Evolutionary conservation across 2,888 invertebrate species (phyloP), one percentile per base, ranked within the genome.

Genomic region (Drosophila yooni): DNA sequence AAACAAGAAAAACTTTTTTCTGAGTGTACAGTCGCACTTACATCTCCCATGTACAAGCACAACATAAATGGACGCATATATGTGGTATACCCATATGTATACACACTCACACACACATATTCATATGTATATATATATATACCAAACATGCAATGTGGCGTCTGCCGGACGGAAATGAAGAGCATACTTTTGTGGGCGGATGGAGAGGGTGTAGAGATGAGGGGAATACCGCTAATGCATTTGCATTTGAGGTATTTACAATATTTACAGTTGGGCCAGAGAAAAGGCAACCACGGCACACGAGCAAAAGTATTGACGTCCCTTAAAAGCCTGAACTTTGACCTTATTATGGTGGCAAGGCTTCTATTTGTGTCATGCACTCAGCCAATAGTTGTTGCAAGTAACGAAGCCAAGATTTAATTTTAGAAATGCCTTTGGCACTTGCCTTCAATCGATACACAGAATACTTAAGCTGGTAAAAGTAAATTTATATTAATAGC

Each of bases 191-290:
- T 74, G 74, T 53, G 83, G 71, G 59, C 63, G 57, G 18, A 18
- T 18, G 18, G 3, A 18, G 8, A 18, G 38, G 15, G 15, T 21
- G 11, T 11, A 15, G 25, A 25, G 8, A 6, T 36, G 15, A 8
- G n/a, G 3, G 46, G 46, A 8, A 15, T 63, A 50, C 51, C 60
- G 75, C 76, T 74, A 88, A 76, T 83, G 83, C 79, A 90, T 90
- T 87, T 88, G 82, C 81, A 82, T 80, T 88, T 74, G 65, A 73
- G 88, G 79, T 83, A 82, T 88, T 56, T 38, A 38, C 38, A 56
- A n/a, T 80, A 46, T 46, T 46, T 70, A 72, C 82, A 67, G 76
- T 84, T 70, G 21, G 31, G 74, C 62, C 64, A 60, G 61, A 50
- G 51, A 25, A 63, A 64, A 78, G 36, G 21, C 66, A 59, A 29